Evolutionary conservation across 2,797 vertebrate genomes (phyloP).

Genomic region (Tympanoctomys barrerae): DNA sequence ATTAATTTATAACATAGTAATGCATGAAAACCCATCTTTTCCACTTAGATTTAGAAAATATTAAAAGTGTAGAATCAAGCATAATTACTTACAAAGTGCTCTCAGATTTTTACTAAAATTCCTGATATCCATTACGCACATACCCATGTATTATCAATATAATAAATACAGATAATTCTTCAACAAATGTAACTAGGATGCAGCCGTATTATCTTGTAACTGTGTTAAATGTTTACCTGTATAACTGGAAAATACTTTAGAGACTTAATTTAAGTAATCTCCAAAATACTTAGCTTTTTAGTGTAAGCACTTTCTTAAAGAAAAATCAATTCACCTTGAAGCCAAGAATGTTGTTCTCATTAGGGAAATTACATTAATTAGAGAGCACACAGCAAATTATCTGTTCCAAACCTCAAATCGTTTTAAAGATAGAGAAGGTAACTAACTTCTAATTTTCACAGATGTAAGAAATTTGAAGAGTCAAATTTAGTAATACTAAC

Average conservation of each 20-base stretch:
- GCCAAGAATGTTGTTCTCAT: not conserved
- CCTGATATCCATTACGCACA: not conserved
- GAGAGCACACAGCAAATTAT: not conserved
- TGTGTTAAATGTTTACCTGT: not conserved
- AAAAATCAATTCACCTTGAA: not conserved
- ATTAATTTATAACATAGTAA: not conserved
- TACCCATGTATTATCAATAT: not conserved
- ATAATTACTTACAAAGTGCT: not conserved
- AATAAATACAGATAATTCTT: not conserved
- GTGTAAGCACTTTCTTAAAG: not conserved
- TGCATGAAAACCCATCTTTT: not conserved
- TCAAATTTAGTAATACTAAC: not conserved
- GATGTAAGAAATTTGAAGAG: not conserved
- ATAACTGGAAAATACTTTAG: not conserved
- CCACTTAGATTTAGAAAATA: not conserved
- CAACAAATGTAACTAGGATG: not conserved
- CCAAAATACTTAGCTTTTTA: constrained; percentile 19
- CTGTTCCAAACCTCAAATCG: constrained; percentile 13
- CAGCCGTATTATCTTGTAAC: not conserved
- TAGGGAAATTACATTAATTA: not conserved
- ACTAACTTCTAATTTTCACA: not conserved
- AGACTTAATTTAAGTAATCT: not conserved
- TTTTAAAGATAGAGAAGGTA: not conserved
- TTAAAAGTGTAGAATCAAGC: not conserved
- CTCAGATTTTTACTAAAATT: constrained; percentile 7